phyloP scores from a whole-genome alignment of 2,888 invertebrate species.

The Cataglyphis cursor region DNA sequence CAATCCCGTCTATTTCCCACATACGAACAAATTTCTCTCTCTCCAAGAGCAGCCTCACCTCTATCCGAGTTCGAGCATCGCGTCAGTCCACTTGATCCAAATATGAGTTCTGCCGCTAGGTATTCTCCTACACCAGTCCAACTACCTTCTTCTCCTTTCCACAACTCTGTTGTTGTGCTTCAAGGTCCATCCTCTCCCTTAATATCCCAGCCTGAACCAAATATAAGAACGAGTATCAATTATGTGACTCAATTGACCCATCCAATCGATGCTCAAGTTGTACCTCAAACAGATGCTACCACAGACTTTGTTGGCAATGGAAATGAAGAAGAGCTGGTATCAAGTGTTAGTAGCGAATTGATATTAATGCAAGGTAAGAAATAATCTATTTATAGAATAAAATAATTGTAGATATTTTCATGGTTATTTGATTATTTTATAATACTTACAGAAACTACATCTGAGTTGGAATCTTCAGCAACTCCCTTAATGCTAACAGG shows the following conservation, averaged over 20 bases:
- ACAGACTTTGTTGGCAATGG: conserved; percentile 81
- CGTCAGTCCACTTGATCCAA: conserved; percentile 86
- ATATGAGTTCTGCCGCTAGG: conserved; percentile 89
- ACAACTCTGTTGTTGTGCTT: conserved; percentile 84
- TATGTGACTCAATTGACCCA: conserved; percentile 79
- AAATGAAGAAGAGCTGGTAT: conserved; percentile 81
- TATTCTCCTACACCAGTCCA: conserved; percentile 88
- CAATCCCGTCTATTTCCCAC: conserved; percentile 83
- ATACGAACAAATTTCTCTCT: conserved; percentile 84
- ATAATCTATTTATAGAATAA: neutral
- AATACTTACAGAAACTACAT: conserved; percentile 76
- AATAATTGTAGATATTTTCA: neutral
- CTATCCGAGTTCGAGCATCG: conserved; percentile 85
- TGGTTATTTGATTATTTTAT: neutral
- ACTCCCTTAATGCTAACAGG: conserved; percentile 83
- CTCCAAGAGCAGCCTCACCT: conserved; percentile 83
- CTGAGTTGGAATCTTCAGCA: conserved; percentile 81
- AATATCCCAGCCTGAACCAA: conserved; percentile 80
- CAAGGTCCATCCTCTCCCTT: conserved; percentile 84
- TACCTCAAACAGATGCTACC: conserved; percentile 77
- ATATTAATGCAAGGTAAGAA: conserved; percentile 84
- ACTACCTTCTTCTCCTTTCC: conserved; percentile 83
- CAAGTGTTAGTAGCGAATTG: conserved; percentile 82
- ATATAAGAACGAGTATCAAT: conserved; percentile 78
- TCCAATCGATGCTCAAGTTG: conserved; percentile 76